Conservation (phyloP, 2,113 vertebrate species). For the Oncorhynchus kisutch region DNA sequence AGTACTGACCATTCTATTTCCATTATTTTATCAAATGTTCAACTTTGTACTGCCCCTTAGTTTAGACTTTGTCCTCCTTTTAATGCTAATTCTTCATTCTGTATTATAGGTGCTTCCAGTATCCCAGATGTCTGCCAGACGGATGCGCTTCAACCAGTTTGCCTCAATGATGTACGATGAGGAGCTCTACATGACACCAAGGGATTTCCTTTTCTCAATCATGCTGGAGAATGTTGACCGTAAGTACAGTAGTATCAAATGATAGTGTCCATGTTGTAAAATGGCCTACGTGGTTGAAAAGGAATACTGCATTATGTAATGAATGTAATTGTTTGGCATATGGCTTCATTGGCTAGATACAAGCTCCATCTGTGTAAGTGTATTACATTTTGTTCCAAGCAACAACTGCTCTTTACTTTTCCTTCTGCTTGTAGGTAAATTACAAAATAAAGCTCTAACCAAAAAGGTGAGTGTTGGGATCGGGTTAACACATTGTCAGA, state of each 20-base stretch:
- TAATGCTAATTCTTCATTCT: not conserved
- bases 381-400: not conserved
- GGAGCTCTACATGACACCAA: conserved; percentile 93
- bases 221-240: conserved; percentile 88
- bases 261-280: not conserved
- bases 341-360: too few relatives aligned
- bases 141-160: conserved; percentile 84
- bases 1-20: too few relatives aligned
- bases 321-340: too few relatives aligned
- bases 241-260: conserved; percentile 69
- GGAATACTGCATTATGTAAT: too few relatives aligned
- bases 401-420: not conserved
- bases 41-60: not conserved
- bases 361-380: not conserved
- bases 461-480: conserved; percentile 53
- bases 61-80: not conserved
- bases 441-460: conserved; percentile 64
- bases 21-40: too few relatives aligned
- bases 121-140: conserved; percentile 48
- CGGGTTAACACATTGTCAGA: too few relatives aligned
- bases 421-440: conserved; percentile 58
- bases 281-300: not conserved
- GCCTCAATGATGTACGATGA: conserved; percentile 84
- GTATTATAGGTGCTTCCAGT: not conserved
- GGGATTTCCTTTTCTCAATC: conserved; percentile 93